Percentiles rank a stretch among this genome's conserved stretches.
These are phyloP conservation scores for Litocranius walleri DNA, from an alignment of 2,113 vertebrate genomes.

Conservation along the genomic window DNA sequence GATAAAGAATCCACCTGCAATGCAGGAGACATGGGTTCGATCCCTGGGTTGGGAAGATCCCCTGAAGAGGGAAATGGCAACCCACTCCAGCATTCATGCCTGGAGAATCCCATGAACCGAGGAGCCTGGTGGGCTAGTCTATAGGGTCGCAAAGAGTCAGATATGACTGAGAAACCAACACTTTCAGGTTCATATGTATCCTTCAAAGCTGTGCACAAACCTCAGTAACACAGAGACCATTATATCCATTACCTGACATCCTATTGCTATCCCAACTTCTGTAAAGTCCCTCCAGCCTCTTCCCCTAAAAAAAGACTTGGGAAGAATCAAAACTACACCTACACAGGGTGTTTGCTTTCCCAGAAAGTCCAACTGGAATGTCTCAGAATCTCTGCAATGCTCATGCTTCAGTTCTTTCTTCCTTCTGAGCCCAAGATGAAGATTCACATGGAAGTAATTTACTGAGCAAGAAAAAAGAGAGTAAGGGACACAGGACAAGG, in stretches of 20 bases:
- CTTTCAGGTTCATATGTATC: not conserved
- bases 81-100: not conserved
- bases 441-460: slow-evolving; percentile 23
- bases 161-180: not conserved
- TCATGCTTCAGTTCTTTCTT: not conserved
- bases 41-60: not conserved
- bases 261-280: not conserved
- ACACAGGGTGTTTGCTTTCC: not conserved
- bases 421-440: not conserved
- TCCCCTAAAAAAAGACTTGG: not conserved
- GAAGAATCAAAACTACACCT: not conserved
- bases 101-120: not conserved
- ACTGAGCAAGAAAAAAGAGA: not conserved
- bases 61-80: not conserved
- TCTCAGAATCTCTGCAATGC: not conserved
- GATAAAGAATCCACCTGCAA: not conserved
- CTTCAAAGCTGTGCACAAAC: not conserved
- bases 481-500: not conserved
- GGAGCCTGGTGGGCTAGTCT: not conserved
- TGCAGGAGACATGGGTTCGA: not conserved
- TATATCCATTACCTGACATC: not conserved
- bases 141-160: not conserved
- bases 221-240: not conserved
- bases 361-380: not conserved
- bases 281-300: not conserved